Conservation (phyloP, 2,888 invertebrate genomes). For the Caenorhabditis japonica region DNA sequence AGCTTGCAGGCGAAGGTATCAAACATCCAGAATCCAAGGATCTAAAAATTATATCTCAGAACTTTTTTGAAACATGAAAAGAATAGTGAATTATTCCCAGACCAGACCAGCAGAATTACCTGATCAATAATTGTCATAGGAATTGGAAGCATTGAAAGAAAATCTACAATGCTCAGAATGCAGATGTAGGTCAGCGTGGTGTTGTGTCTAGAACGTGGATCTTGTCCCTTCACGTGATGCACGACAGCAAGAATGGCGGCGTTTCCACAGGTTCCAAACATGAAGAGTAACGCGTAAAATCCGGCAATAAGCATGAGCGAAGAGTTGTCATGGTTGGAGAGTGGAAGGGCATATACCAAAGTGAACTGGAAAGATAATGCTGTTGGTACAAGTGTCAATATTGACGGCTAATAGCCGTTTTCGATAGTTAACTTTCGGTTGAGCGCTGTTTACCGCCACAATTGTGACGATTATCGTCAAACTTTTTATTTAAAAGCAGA, state of each 20-base stretch:
- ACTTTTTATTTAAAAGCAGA: no score
- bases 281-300: conserved; percentile 80
- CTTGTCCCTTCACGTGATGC: conserved; percentile 61
- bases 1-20: conserved; percentile 76
- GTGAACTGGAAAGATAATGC: conserved; percentile 54
- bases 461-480: no score
- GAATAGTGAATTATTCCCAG: no score
- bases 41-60: conserved; percentile 62
- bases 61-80: no score
- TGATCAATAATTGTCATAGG: conserved; percentile 77
- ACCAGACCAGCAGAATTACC: no score
- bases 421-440: no score
- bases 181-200: conserved; percentile 75
- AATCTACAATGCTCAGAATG: conserved; percentile 74
- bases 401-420: no score
- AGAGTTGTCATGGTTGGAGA: conserved; percentile 62
- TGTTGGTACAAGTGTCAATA: no score
- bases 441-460: no score
- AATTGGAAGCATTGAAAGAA: conserved; percentile 72
- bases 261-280: conserved; percentile 79
- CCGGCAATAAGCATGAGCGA: conserved; percentile 79
- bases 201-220: conserved; percentile 66
- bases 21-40: conserved; percentile 77
- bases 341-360: conserved; percentile 58
- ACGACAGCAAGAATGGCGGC: conserved; percentile 70